Base-by-base conservation (phyloP, 2,888 invertebrate genomes). In the Masnerella sp. region DNA sequence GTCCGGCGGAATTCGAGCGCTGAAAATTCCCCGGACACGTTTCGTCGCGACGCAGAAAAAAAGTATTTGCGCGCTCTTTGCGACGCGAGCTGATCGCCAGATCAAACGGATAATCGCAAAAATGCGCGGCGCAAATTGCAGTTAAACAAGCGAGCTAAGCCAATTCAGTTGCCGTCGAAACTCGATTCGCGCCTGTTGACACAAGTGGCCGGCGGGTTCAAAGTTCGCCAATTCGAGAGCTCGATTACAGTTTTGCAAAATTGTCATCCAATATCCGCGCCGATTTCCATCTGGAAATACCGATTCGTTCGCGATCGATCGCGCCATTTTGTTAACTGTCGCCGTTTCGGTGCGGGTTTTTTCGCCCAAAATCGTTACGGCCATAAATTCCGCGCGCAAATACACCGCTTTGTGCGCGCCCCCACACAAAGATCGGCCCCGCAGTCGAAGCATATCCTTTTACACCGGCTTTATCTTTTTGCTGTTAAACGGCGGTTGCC, bases 381-480 rank as follows among this genome's bases (percentile, higher is more conserved):
- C 78, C 78, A 81, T 82, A 82, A 80, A 83, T 81, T 80, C 74
- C 64, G 76, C 78, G 77, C 70, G 67, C 74, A 62, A 67, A 67
- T 70, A 71, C 74, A 67, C 58, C 47, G 67, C 73, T 73, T 68
- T 73, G 73, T 67, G 62, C 34, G 34, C 49, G 20, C 61, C 61
- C 61, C 49, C 56, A 74, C 42, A 71, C 58, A 75, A 67, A 75
- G 74, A 75, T 70, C 58, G 52, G 67, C 36, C 36, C 70, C 47
- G 32, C 32, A n/a, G n/a, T n/a, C n/a, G n/a, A n/a, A n/a, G n/a
- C 64, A 71, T 71, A 67, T 64, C 64, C 62, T 51, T 75, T 75
- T 62, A 67, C 62, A 59, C 49, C 58, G 68, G 74, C 65, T 65
- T 74, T 71, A 71, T 75, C 67, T 71, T 75, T 71, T 58, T 56